Evolutionary conservation across 1,140 invertebrate genomes (phyloP), one percentile per base, ranked within the genome.

Genomic region (Colletes gigas): DNA sequence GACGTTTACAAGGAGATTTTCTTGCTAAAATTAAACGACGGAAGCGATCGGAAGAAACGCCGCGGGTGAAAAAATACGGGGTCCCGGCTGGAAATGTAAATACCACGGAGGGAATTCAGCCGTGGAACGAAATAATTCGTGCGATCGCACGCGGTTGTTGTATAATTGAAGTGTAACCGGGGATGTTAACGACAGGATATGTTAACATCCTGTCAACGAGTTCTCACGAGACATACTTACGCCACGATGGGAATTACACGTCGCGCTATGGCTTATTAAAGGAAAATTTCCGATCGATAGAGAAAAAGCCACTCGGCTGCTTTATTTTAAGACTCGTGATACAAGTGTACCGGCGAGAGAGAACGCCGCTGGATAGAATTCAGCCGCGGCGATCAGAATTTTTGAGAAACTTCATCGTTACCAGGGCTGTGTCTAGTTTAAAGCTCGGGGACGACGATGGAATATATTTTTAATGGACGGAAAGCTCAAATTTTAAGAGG

Each of bases 121-220:
- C 41, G 47, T 57, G 76, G 72, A 86, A 86, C 50, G 65, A 74
- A 81, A 77, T 77, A 86, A 86, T 86, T 83, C 70, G 47, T 52
- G 10, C 30, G 62, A 86, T 82, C 75, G 70, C 79, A 70, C 79
- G 66, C 62, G 57, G 59, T 17, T 66, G n/a, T 59, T 44, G 39
- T 80, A 70, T 80, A 80, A 76, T 50, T 76, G 70, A 76, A 73
- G 39, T 72, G 62, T 74, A 76, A 86, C 84, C 41, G 74, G 82
- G 77, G 59, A 83, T 17, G 78, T n/a, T 68, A 83, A 63, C 47
- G 63, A 77, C 81, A 69, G 71, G 75, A 80, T 83, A 83, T 30
- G 76, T 83, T 69, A 21, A 57, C 83, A 80, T 86, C 55, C 73
- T 83, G 72, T 74, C 81, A 78, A 85, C 57, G 81, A 77, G 62